Evolutionary conservation across 2,888 invertebrate genomes (phyloP), one percentile per base, ranked within the genome.

Genomic region (Epirrita christyi): DNA sequence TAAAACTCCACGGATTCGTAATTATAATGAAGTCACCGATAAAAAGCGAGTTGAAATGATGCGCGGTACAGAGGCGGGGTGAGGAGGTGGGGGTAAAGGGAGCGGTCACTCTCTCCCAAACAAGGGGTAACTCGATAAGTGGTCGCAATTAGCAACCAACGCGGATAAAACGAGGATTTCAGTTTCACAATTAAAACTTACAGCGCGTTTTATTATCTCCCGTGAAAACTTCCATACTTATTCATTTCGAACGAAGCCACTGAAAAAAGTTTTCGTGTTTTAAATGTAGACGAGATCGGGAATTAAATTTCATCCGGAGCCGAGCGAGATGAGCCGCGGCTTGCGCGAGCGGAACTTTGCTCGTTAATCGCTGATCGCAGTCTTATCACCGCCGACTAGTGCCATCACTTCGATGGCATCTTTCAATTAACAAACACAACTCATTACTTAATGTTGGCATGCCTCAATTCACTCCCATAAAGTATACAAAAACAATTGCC

Each of bases 161-260:
- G 59, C 51, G 64, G 61, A 53, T 62, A 41, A 49, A 61, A 57
- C 66, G 66, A 61, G 59, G 62, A 68, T 61, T 67, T 61, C 70
- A 66, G 70, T 69, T 72, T 66, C 71, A 76, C 72, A 74, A 76
- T 78, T 74, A 76, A 75, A 78, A 76, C 68, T 71, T 73, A 63
- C 57, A 44, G 67, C 68, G 61, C 61, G 68, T 70, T 74, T 76
- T 71, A 75, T 77, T 75, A 77, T 75, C 75, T 67, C 46, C 60
- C 61, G 46, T 45, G 64, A 54, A 63, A 71, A 73, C 67, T 74
- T 71, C 15, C 59, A 63, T 69, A 70, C 71, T 72, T 73, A 72
- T 63, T 75, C 73, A 73, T 72, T 66, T 63, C 63, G 55, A 53
- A 56, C 60, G 65, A 54, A 66, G 57, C 63, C 59, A 62, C 68